Evolutionary conservation across 2,888 invertebrate species (phyloP), one percentile per base, ranked within the genome.

Genomic region (Ethmia dodecea): DNA sequence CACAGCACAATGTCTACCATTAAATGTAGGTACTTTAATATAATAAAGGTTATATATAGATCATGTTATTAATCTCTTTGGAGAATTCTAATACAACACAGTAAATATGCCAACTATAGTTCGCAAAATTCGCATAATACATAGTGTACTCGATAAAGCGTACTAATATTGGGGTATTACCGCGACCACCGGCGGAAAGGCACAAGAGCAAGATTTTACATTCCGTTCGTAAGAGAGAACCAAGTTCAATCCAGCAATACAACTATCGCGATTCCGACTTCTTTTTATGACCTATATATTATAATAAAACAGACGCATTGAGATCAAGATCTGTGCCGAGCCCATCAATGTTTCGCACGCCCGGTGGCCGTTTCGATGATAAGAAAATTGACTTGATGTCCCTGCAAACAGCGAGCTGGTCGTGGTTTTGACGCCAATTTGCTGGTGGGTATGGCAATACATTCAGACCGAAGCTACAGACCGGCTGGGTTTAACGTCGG

Each of bases 151-250:
- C 48, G 47, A 51, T 52, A 54, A 71, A 69, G 64, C 69, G 65
- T 68, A 28, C 59, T 57, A 48, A 55, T 52, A 50, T 54, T 54
- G 49, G 51, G 60, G 52, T 50, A 43, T 45, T 37, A 26, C 30
- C 35, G 52, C 45, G 61, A 70, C 73, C 79, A 72, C 76, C 77
- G 74, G 70, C 73, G 55, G 56, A 60, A 80, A 83, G 81, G 80
- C 79, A 80, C 81, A 72, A 73, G 62, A 70, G 73, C 80, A 79
- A 58, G 56, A 63, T 73, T 72, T 67, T 52, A 62, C 73, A 62
- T 66, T 69, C 73, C 67, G 51, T 30, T 50, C 53, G 46, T 62
- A 59, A 43, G 40, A 57, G 57, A 43, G 40, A 57, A 57, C 44
- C 52, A 43, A 55, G 50, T 56, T 51, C 55, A 63, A 56, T 61